Base-by-base conservation (phyloP, 2,888 invertebrate genomes). In the Pristionchus mayeri region DNA sequence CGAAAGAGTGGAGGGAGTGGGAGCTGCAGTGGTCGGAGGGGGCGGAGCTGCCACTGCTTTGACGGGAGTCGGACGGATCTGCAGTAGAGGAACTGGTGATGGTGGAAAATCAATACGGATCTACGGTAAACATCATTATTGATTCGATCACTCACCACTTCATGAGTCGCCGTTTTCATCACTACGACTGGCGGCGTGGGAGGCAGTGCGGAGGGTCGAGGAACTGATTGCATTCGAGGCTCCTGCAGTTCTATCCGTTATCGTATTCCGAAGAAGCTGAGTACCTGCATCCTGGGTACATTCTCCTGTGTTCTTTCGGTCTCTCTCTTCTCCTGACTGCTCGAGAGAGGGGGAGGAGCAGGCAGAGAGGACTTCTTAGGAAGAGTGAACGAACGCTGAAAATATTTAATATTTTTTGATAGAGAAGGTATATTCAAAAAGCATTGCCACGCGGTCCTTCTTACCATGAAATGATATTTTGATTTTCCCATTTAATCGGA, bases 131-230 rank as follows among this genome's bases (percentile, higher is more conserved):
- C 6, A 44, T 44, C 7, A 44, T 9, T 13, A 44, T 9, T 9
- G 13, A 44, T 44, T 9, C 54, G 4, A 16, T 54, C 4, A 0
- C 71, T 71, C 3, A 71, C 71, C 37, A 71, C 71, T 44, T 71
- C 71, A 44, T 37, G 71, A 13, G 34, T 67, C 7, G 71, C 21
- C 24, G 18, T 37, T 21, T 21, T 71, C 21, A 11, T 37, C 24
- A 40, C 24, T 21, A 44, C 37, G 1, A 71, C 71, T 18, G 71
- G 71, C 1, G 71, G 71, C 21, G 71, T 71, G n/a, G 71, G 71
- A 2, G 71, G 71, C 40, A 71, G 71, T n/a, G 71, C 71, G 71
- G 71, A 44, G 34, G 71, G 71, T 24, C 71, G 71, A 40, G 71
- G 21, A 18, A 71, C 24, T 21, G 67, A 67, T 2, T 40, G 63